phyloP scores from a whole-genome alignment of 2,888 invertebrate species.

The Notocelia uddmanniana region DNA sequence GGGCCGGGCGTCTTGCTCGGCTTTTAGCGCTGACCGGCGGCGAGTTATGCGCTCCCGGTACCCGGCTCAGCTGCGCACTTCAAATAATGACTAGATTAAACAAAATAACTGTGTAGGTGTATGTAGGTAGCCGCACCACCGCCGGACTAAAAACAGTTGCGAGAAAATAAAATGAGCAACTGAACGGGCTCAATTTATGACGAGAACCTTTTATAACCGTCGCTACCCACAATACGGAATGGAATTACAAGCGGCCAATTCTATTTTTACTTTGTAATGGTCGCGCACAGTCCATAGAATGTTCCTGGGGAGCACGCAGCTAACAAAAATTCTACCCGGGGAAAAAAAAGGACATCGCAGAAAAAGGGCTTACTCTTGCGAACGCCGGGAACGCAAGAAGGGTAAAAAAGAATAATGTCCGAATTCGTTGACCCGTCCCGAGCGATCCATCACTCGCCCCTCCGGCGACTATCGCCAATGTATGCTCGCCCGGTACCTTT shows the following conservation, averaged over 20 bases:
- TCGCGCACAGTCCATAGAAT: constrained; percentile 82
- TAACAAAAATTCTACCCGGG: constrained; percentile 76
- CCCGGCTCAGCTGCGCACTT: constrained; percentile 53
- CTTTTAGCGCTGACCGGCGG: constrained; percentile 71
- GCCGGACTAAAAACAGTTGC: constrained; percentile 31
- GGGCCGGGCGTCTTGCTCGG: constrained; percentile 48
- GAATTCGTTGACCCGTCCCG: constrained; percentile 87
- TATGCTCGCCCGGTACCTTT: constrained; percentile 66
- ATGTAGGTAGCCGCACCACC: constrained; percentile 11
- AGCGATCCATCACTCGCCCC: constrained; percentile 85
- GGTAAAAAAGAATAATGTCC: constrained; percentile 87
- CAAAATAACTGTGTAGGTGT: constrained; percentile 40
- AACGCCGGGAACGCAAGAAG: constrained; percentile 82
- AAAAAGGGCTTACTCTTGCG: constrained; percentile 85
- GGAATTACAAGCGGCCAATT: constrained; percentile 78
- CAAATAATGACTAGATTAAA: constrained; percentile 51
- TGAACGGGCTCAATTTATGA: constrained; percentile 52
- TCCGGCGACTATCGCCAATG: constrained; percentile 78
- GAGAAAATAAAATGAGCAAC: constrained; percentile 49
- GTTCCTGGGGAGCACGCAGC: constrained; percentile 66
- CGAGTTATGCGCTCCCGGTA: constrained; percentile 67
- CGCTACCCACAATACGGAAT: constrained; percentile 71
- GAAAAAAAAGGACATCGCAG: constrained; percentile 82
- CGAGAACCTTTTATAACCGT: constrained; percentile 59
- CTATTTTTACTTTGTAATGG: constrained; percentile 85